Base-by-base conservation (phyloP, 2,797 vertebrate species). In the Notoglanidium macrostoma region DNA sequence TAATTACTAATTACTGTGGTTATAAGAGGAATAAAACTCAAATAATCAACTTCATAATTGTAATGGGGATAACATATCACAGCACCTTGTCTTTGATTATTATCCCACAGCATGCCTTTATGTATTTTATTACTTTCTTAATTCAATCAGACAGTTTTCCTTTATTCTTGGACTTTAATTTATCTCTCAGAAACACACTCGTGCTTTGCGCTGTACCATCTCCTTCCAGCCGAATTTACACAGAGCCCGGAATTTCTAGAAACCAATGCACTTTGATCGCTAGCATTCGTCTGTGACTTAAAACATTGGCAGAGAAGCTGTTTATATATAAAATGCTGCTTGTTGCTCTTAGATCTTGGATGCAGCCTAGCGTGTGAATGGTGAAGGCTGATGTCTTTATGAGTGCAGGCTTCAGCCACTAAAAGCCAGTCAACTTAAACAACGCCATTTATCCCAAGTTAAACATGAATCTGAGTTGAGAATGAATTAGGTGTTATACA, bases 161-260 rank as follows among this genome's bases (percentile, higher is more conserved):
- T 29, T 80, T 61, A 61, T 80, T 26, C 21, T 80, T 61, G 55
- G 35, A n/a, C 11, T 78, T n/a, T 40, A 23, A 81, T 35, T 14
- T 35, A 11, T 59, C 12, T 46, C 57, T 57, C 19, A 23, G 7
- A 63, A 54, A 67, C 67, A 57, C 86, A 55, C 85, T 59, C 51
- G 10, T 59, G 63, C 80, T 86, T 86, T 78, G 84, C 78, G 81
- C 88, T 72, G 80, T 85, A 90, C 86, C 68, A 79, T 67, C 74
- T 40, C 46, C 82, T 79, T 90, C 83, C 89, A 91, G 89, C 89
- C 86, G 94, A 92, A 92, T 92, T 92, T 92, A 89, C 87, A 85
- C 73, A 88, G 79, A 92, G 87, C 72, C 87, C n/a, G 40, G 88
- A 86, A 87, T 83, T 90, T 89, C 72, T 86, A 80, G 89, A 86